A percentile compares a stretch with the other conserved stretches of the same genome.
Conservation (phyloP, 2,888 invertebrate species). For the Lumbricus terrestris region DNA sequence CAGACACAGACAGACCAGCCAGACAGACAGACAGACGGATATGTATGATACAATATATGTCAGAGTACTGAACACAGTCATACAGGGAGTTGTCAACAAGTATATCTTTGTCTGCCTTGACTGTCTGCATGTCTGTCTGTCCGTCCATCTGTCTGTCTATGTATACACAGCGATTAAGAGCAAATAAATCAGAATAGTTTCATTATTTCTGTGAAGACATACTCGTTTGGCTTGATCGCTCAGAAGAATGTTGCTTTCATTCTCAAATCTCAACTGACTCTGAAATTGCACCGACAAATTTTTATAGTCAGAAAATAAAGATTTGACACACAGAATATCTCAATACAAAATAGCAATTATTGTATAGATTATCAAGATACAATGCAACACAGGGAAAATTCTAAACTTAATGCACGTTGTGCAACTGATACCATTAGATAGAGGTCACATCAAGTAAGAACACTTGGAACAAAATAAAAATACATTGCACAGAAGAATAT, state of each 20-base stretch:
- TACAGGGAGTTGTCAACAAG: not conserved
- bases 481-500: not conserved
- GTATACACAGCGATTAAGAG: not conserved
- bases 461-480: not conserved
- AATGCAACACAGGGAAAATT: not conserved
- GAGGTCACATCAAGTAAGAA: not conserved
- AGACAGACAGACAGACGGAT: not conserved
- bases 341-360: not conserved
- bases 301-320: not conserved
- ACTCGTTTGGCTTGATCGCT: slow-evolving; percentile 34
- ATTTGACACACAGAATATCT: not conserved
- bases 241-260: slow-evolving; percentile 72
- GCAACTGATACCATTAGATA: not conserved
- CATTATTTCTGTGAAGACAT: not conserved
- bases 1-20: not conserved
- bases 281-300: slow-evolving; percentile 64
- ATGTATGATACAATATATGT: not conserved
- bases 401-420: not conserved
- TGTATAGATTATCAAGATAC: not conserved
- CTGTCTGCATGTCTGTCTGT: no score
- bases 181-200: not conserved
- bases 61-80: not conserved
- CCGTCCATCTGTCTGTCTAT: not conserved
- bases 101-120: not conserved
- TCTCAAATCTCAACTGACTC: slow-evolving; percentile 99